phyloP scores from a whole-genome alignment of 2,888 invertebrate species.

The Lepetodrilus schrolli region DNA sequence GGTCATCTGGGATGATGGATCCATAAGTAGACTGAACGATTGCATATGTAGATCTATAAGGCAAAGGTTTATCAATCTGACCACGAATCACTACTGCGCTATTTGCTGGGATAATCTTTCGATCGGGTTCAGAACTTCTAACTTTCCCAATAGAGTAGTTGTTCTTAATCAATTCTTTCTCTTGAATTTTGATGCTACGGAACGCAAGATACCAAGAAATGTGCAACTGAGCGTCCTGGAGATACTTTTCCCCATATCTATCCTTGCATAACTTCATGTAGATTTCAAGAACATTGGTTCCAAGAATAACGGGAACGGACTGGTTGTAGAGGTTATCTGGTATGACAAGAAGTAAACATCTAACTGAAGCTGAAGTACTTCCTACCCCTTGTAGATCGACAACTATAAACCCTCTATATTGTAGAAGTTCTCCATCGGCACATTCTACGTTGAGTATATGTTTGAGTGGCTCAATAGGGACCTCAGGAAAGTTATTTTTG shows the following conservation, averaged over 20 bases:
- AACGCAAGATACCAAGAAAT: no score
- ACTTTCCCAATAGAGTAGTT: neutral
- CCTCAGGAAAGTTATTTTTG: neutral
- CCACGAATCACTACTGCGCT: neutral
- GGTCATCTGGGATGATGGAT: no score
- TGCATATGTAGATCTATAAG: no score
- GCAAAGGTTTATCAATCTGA: no score
- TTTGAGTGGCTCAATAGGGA: neutral
- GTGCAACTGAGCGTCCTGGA: no score
- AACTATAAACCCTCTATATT: neutral
- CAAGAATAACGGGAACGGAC: neutral
- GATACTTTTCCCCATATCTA: neutral
- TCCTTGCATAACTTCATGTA: neutral
- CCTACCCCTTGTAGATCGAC: neutral
- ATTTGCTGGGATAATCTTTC: neutral
- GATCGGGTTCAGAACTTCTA: neutral
- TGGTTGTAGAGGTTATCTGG: neutral
- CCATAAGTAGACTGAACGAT: no score
- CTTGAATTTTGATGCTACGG: neutral
- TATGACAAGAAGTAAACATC: neutral
- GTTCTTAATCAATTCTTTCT: neutral
- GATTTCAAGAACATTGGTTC: neutral
- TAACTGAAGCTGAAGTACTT: neutral
- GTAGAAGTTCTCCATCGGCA: neutral
- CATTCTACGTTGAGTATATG: neutral